Percentiles rank a stretch among this genome's conserved stretches.
Evolutionary conservation across 2,888 invertebrate genomes (phyloP).

Genomic region (Andrena marginata): DNA sequence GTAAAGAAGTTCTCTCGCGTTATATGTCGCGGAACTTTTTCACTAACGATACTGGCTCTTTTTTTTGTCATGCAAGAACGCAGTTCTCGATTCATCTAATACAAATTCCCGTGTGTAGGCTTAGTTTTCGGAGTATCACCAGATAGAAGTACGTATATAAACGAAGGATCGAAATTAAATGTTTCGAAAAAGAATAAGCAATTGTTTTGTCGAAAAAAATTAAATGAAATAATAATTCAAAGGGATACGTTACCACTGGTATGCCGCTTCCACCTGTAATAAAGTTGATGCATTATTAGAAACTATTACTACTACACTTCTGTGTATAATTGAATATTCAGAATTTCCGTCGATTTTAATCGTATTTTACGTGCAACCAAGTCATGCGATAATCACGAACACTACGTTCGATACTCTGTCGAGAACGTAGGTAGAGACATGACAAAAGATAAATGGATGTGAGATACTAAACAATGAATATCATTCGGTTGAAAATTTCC

Average conservation of each 20-base stretch:
- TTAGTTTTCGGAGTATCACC: slow-evolving; percentile 27
- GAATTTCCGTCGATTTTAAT: background rate
- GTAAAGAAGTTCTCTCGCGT: slow-evolving; percentile 23
- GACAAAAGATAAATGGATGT: too few species aligned
- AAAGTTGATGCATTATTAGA: slow-evolving; percentile 36
- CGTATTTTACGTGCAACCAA: background rate
- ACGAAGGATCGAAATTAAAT: slow-evolving; percentile 53
- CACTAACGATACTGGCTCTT: slow-evolving; percentile 28
- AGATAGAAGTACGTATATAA: slow-evolving; percentile 49
- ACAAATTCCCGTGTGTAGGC: slow-evolving; percentile 44
- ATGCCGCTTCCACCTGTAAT: slow-evolving; percentile 83
- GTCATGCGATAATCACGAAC: too few species aligned
- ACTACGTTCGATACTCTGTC: too few species aligned
- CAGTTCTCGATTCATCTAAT: slow-evolving; percentile 45
- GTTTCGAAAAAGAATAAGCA: slow-evolving; percentile 45
- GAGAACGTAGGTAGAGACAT: too few species aligned
- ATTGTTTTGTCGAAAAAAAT: slow-evolving; percentile 34
- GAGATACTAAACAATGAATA: too few species aligned
- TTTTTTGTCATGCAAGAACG: slow-evolving; percentile 63
- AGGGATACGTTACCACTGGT: slow-evolving; percentile 84
- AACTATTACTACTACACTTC: background rate
- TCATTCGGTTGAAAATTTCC: too few species aligned
- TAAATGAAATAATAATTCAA: slow-evolving; percentile 65
- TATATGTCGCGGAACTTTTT: slow-evolving; percentile 28
- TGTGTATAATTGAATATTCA: background rate